These are phyloP conservation scores for Serinus canaria DNA, from an alignment of 2,113 vertebrate species.

Conservation along the genomic window DNA sequence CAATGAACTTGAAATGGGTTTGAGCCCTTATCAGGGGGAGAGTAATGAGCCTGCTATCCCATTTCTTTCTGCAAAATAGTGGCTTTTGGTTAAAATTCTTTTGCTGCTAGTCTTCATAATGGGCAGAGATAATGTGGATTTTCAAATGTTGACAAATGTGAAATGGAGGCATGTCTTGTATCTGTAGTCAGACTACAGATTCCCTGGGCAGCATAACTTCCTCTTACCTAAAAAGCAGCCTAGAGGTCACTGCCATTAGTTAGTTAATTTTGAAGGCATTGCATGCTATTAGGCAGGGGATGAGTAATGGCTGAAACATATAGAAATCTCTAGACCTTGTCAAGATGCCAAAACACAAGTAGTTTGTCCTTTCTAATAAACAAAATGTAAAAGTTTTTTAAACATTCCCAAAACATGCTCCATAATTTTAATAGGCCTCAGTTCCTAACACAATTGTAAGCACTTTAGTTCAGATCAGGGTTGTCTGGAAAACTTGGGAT, in stretches of 20 bases:
- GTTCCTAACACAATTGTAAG: background rate
- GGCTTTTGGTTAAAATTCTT: background rate
- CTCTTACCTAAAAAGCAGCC: background rate
- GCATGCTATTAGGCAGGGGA: background rate
- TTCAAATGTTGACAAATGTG: background rate
- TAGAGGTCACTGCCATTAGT: background rate
- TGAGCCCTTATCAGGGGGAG: background rate
- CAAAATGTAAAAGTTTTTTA: background rate
- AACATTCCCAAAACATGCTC: background rate
- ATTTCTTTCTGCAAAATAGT: background rate
- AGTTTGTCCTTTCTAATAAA: background rate
- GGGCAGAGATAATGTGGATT: background rate
- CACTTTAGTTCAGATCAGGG: background rate
- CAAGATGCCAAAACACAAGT: background rate
- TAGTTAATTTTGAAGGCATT: background rate
- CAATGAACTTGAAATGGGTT: background rate
- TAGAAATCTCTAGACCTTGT: background rate
- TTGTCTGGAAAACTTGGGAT: background rate
- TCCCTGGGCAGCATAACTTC: background rate
- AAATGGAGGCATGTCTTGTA: background rate
- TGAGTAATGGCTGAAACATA: background rate
- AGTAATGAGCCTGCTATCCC: background rate
- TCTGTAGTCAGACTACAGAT: background rate
- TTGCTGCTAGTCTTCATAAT: background rate
- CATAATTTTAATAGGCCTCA: background rate